Evolutionary conservation across 1,140 invertebrate genomes (phyloP), one percentile per base, ranked within the genome.

Genomic region (Copidosoma floridanum): DNA sequence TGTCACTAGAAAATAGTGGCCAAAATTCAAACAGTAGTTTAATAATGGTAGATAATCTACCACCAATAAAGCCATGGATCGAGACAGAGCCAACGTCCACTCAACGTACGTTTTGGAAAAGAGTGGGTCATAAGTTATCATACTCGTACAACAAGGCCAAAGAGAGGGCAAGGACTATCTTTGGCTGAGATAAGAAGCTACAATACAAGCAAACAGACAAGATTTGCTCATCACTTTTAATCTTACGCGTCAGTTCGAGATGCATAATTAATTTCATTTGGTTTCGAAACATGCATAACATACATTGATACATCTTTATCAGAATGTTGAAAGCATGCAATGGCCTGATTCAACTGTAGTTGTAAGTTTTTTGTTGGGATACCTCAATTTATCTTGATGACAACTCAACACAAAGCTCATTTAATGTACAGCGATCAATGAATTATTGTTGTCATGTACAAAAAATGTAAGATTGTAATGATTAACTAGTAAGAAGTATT

Each of bases 61-160:
- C n/a, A n/a, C n/a, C n/a, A n/a, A n/a, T n/a, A n/a, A n/a, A n/a
- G n/a, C n/a, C n/a, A n/a, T n/a, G n/a, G n/a, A n/a, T n/a, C n/a
- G n/a, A n/a, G n/a, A 58, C 43, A 6, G 61, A 69, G 64, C 51
- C 68, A 48, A 61, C 55, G 51, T 72, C 70, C 62, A 68, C 72
- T 68, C 68, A 78, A 54, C 69, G 77, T 27, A 78, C 82, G 35
- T 82, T 86, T 68, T 86, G 84, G 84, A 71, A 67, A 32, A 81
- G 72, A 68, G 44, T 85, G 47, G 79, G 81, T 23, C 71, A 74
- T 52, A 83, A 81, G 75, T 72, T 85, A 48, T 72, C 69, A n/a
- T 65, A 40, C 18, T 68, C 72, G 5, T 72, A 71, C 55, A 74
- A 73, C 27, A 82, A 74, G 66, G 80, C 82, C 6, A 85, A 82